phyloP scores from a whole-genome alignment of 30 jellyfish, hydroid and myxozoan species.

The Turritopsis dohrnii region DNA sequence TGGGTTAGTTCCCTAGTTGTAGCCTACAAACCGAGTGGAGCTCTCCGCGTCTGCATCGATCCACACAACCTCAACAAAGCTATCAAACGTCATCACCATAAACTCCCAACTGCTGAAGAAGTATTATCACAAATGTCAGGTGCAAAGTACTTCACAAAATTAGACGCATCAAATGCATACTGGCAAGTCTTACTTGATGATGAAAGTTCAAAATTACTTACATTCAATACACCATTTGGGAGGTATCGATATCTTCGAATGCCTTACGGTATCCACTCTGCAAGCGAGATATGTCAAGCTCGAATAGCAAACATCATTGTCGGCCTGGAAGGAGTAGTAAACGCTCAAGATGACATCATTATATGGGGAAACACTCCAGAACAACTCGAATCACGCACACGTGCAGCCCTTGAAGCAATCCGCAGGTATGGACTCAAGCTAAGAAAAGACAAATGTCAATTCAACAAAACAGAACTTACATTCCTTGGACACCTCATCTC shows the following conservation, averaged over 20 bases:
- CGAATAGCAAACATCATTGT: slow-evolving; percentile 27
- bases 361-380: slow-evolving; percentile 48
- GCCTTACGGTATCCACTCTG: slow-evolving; percentile 62
- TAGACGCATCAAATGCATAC: slow-evolving; percentile 57
- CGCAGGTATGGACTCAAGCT: slow-evolving; percentile 38
- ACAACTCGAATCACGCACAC: slow-evolving; percentile 13
- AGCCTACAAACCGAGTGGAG: slow-evolving; percentile 58
- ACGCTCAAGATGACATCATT: slow-evolving; percentile 46
- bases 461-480: slow-evolving; percentile 19
- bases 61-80: slow-evolving; percentile 70
- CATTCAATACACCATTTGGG: slow-evolving; percentile 67
- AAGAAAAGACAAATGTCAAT: slow-evolving; percentile 41
- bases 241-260: slow-evolving; percentile 56
- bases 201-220: slow-evolving; percentile 38
- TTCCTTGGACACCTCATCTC: slow-evolving; percentile 56
- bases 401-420: slow-evolving; percentile 12
- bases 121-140: slow-evolving; percentile 60
- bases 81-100: slow-evolving; percentile 51
- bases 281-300: slow-evolving; percentile 51
- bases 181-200: too few relatives aligned
- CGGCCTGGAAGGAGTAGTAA: slow-evolving; percentile 37
- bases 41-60: slow-evolving; percentile 62
- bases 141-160: slow-evolving; percentile 50
- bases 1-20: slow-evolving; percentile 66
- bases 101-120: slow-evolving; percentile 64